Evolutionary conservation across 1,140 invertebrate genomes (phyloP).

Genomic region (Cydia fagiglandana): DNA sequence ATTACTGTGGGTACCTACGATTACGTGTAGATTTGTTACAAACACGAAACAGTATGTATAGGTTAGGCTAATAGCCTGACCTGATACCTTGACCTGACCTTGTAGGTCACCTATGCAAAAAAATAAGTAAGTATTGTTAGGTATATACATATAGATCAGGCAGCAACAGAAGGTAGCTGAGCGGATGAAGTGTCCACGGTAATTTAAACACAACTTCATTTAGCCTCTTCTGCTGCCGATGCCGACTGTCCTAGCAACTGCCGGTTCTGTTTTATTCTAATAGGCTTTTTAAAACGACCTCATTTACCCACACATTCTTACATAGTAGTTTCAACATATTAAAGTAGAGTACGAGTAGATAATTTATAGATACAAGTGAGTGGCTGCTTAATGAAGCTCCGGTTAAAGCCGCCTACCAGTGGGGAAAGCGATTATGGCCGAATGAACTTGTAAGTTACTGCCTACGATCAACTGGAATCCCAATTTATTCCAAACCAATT

Average conservation of each 20-base stretch:
- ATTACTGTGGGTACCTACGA: too few species aligned
- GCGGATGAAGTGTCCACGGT: too few species aligned
- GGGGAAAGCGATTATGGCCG: constrained; percentile 11
- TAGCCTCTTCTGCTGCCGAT: too few species aligned
- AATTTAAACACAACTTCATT: too few species aligned
- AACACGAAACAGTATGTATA: too few species aligned
- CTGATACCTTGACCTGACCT: too few species aligned
- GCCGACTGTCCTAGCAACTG: not conserved
- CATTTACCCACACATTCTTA: constrained; percentile 3
- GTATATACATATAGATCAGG: too few species aligned
- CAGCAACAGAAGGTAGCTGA: too few species aligned
- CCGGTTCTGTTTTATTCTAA: not conserved
- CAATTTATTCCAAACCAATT: constrained; percentile 25
- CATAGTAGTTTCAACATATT: constrained; percentile 7
- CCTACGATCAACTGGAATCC: constrained; percentile 3
- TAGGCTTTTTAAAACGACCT: constrained; percentile 36
- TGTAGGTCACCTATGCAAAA: too few species aligned
- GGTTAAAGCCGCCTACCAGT: constrained; percentile 6
- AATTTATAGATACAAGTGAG: constrained; percentile 38
- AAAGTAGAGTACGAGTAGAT: constrained; percentile 15
- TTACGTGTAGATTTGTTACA: too few species aligned
- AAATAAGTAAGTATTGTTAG: too few species aligned
- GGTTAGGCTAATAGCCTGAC: too few species aligned
- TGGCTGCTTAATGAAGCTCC: constrained; percentile 15
- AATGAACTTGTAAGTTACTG: constrained; percentile 24